Conservation (phyloP, 2,797 vertebrate species). For the Crenuchus spilurus region DNA sequence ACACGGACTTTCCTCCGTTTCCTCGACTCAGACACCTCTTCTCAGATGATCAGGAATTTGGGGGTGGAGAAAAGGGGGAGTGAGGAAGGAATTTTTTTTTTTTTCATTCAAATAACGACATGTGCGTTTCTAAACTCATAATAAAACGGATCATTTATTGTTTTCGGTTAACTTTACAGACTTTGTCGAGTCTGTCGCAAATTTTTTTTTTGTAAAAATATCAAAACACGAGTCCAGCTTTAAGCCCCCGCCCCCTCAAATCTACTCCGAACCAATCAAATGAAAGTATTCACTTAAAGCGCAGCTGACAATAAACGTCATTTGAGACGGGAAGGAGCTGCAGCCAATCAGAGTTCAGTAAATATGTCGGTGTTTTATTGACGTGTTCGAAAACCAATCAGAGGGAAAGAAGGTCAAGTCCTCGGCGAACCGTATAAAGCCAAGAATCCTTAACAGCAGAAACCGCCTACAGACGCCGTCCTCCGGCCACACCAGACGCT, state of each 20-base stretch:
- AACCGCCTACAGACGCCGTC: conserved; percentile 26
- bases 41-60: conserved; percentile 73
- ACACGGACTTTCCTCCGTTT: conserved; percentile 47
- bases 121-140: no score
- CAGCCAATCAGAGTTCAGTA: conserved; percentile 27
- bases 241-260: conserved; percentile 43
- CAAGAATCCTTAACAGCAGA: conserved; percentile 69
- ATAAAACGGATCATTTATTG: no score
- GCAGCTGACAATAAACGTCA: background rate
- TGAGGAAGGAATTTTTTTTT: background rate
- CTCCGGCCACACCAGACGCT: background rate
- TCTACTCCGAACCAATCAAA: conserved; percentile 56
- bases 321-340: background rate
- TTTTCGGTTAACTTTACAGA: no score
- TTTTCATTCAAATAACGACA: background rate
- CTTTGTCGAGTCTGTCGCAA: background rate
- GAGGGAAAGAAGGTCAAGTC: accelerated
- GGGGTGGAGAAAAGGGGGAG: conserved; percentile 67
- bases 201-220: background rate
- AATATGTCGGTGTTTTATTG: conserved; percentile 6
- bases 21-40: conserved; percentile 51
- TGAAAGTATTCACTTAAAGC: conserved; percentile 14
- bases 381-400: conserved; percentile 58
- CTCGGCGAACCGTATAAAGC: conserved; percentile 65
- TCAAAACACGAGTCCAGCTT: conserved; percentile 23